Percentiles rank a stretch among this genome's conserved stretches.
phyloP scores from a whole-genome alignment of 2,113 vertebrate species.

The Gambusia affinis region DNA sequence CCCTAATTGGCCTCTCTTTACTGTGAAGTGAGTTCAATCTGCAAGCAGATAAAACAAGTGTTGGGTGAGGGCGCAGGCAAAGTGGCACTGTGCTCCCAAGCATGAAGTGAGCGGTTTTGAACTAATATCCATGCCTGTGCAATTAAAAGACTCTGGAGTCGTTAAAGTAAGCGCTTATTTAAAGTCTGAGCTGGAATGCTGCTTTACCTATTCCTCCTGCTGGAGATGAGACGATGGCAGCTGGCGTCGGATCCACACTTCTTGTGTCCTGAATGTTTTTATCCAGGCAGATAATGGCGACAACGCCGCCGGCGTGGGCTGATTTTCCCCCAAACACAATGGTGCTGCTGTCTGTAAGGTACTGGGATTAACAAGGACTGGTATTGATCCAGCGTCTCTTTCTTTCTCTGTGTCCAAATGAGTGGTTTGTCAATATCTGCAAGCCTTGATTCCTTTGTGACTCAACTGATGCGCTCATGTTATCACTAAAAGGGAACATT shows the following conservation, averaged over 20 bases:
- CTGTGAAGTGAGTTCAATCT: slow-evolving; percentile 72
- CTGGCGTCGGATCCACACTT: slow-evolving; percentile 15
- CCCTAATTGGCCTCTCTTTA: slow-evolving; percentile 80
- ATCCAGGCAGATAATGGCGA: slow-evolving; percentile 10
- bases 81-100: slow-evolving; percentile 68
- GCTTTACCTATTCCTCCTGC: slow-evolving; percentile 54
- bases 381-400: slow-evolving; percentile 64
- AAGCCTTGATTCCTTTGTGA: slow-evolving; percentile 69
- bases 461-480: slow-evolving; percentile 14
- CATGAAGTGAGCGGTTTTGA: slow-evolving; percentile 71
- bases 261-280: slow-evolving; percentile 8
- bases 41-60: slow-evolving; percentile 71
- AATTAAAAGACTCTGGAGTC: slow-evolving; percentile 65
- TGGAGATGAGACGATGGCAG: slow-evolving; percentile 35
- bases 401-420: slow-evolving; percentile 53
- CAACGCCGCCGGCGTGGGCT: slow-evolving; percentile 30
- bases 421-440: slow-evolving; percentile 64
- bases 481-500: slow-evolving; percentile 19
- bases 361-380: slow-evolving; percentile 62
- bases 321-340: slow-evolving; percentile 63
- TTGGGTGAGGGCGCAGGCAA: slow-evolving; percentile 60
- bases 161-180: slow-evolving; percentile 49
- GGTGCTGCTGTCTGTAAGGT: slow-evolving; percentile 54
- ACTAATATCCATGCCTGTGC: slow-evolving; percentile 70
- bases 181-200: slow-evolving; percentile 8